These are phyloP conservation scores for Cyanocitta stelleri DNA, from an alignment of 2,113 vertebrate genomes.

Conservation along the genomic window DNA sequence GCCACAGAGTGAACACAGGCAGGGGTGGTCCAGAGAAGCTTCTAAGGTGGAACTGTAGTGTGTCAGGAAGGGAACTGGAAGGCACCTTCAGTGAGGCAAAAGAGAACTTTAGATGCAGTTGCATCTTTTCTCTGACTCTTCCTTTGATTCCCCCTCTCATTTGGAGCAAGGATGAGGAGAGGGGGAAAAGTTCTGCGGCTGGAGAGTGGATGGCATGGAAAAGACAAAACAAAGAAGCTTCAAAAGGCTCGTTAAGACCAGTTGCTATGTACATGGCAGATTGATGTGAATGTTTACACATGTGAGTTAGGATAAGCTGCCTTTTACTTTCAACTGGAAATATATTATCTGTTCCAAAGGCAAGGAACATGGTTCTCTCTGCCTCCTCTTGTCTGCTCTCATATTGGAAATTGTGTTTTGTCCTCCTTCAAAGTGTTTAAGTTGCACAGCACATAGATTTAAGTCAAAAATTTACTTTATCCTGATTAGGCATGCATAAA, in stretches of 20 bases:
- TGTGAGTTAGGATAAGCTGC: background rate
- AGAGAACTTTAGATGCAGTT: background rate
- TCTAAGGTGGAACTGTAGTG: background rate
- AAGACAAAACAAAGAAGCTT: background rate
- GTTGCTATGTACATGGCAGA: fast-evolving
- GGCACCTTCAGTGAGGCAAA: background rate
- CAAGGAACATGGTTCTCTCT: background rate
- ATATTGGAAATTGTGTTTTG: background rate
- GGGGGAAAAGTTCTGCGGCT: background rate
- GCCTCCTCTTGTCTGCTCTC: background rate
- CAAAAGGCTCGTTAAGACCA: background rate
- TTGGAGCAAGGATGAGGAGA: background rate
- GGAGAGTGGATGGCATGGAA: background rate
- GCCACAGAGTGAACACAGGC: background rate
- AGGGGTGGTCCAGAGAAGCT: background rate
- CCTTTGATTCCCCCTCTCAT: background rate
- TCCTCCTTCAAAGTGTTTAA: background rate
- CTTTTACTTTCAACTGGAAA: background rate
- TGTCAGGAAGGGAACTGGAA: background rate
- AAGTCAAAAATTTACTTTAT: background rate
- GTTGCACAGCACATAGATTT: background rate
- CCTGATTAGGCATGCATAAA: background rate
- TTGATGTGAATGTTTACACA: background rate
- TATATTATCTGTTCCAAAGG: background rate
- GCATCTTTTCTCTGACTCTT: background rate